phyloP scores from a whole-genome alignment of 2,888 invertebrate species.

The Cephus pulcher region DNA sequence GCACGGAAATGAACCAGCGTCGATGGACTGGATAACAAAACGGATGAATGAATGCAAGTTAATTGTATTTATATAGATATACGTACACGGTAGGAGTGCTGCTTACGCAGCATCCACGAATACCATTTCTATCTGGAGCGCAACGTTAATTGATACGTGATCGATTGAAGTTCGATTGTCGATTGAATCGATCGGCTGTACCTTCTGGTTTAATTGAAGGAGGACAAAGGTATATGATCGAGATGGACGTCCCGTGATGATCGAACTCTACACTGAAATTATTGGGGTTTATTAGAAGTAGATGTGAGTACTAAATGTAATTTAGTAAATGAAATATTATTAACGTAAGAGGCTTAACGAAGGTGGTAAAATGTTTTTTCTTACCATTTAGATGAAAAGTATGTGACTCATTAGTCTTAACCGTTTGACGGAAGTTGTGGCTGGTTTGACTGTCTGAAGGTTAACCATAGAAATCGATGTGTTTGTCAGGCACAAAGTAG shows the following conservation, averaged over 20 bases:
- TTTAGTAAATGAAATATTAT: background rate
- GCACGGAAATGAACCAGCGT: slow-evolving; percentile 48
- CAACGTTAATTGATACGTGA: background rate
- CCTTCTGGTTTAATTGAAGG: background rate
- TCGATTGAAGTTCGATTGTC: background rate
- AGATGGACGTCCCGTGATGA: background rate
- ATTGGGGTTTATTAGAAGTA: background rate
- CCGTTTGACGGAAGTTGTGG: background rate
- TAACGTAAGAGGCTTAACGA: background rate
- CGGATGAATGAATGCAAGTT: background rate
- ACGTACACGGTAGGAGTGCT: background rate
- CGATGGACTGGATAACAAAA: background rate
- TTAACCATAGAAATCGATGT: background rate
- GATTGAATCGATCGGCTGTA: background rate
- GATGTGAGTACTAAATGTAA: background rate
- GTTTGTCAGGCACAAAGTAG: background rate
- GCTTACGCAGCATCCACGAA: background rate
- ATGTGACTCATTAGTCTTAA: background rate
- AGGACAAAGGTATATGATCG: background rate
- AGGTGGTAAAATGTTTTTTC: background rate
- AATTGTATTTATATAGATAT: no score
- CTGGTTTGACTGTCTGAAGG: background rate
- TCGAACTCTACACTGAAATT: background rate
- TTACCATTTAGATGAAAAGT: background rate
- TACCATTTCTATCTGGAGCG: background rate